These are phyloP conservation scores for Lophochroa leadbeateri DNA, from an alignment of 2,113 vertebrate species.

Conservation along the genomic window DNA sequence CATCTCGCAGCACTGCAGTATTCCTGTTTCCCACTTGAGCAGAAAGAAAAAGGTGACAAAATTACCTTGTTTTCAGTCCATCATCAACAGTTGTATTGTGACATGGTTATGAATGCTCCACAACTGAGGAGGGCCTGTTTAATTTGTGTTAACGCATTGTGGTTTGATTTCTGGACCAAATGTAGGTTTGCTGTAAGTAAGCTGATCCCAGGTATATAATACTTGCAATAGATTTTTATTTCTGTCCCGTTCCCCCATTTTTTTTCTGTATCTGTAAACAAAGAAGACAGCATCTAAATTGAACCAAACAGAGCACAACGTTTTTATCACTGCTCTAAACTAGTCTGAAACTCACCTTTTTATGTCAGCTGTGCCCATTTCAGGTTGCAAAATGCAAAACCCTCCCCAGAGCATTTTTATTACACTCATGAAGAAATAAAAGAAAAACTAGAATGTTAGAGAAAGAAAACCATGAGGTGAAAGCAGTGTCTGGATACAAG, in stretches of 20 bases:
- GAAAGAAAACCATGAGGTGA: rapidly evolving
- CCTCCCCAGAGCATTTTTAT: not conserved
- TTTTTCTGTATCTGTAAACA: not conserved
- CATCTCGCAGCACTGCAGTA: constrained; percentile 26
- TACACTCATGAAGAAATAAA: not conserved
- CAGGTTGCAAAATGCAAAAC: not conserved
- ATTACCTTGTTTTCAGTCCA: not conserved
- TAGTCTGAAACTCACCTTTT: not conserved
- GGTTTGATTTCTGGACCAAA: not conserved
- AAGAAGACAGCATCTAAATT: not conserved
- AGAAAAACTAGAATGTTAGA: not conserved
- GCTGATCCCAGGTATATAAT: not conserved
- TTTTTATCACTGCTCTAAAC: not conserved
- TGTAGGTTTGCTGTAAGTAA: not conserved
- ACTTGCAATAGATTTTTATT: not conserved
- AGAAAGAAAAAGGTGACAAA: constrained; percentile 58
- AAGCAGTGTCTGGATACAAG: not conserved
- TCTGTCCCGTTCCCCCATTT: rapidly evolving
- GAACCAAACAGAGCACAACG: not conserved
- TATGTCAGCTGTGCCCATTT: not conserved
- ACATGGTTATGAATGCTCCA: not conserved
- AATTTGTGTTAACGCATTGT: not conserved
- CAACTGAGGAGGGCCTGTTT: not conserved
- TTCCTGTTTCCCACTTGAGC: constrained; percentile 66
- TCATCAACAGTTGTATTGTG: not conserved